These are phyloP conservation scores for Siphamia tubifer DNA, from an alignment of 2,113 vertebrate species.

Conservation along the genomic window DNA sequence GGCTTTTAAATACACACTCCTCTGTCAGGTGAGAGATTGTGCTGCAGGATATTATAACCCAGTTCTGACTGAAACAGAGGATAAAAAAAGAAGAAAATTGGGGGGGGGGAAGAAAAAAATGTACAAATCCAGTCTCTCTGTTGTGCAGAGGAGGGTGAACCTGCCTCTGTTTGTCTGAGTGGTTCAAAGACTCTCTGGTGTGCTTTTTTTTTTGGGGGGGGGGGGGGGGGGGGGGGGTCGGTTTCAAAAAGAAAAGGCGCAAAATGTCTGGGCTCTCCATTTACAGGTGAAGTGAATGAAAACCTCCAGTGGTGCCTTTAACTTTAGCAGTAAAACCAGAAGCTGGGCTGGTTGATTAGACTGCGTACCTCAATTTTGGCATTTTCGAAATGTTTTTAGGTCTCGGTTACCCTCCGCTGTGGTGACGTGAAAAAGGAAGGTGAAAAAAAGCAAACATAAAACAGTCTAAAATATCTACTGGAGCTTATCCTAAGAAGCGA, in stretches of 20 bases:
- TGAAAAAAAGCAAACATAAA: neutral
- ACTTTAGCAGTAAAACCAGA: neutral
- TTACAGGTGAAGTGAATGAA: neutral
- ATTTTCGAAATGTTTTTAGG: slow-evolving; percentile 1
- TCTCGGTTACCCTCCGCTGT: slow-evolving; percentile 11
- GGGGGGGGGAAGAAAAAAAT: neutral
- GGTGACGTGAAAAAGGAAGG: neutral
- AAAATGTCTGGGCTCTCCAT: neutral
- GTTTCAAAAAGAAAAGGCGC: neutral
- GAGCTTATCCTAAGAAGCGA: neutral
- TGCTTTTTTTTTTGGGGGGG: too few relatives aligned
- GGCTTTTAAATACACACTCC: slow-evolving; percentile 62
- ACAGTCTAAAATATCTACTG: neutral
- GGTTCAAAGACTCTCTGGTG: neutral
- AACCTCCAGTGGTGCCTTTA: slow-evolving; percentile 7
- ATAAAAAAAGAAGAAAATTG: neutral
- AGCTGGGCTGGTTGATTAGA: neutral
- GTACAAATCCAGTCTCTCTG: slow-evolving; percentile 34
- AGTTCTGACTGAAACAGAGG: slow-evolving; percentile 5
- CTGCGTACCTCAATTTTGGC: neutral
- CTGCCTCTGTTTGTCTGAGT: neutral
- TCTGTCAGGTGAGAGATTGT: slow-evolving; percentile 32
- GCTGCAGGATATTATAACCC: slow-evolving; percentile 37
- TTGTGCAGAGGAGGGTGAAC: neutral
- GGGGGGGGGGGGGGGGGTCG: neutral